Evolutionary conservation across 2,113 vertebrate genomes (phyloP).

Genomic region (Ahaetulla prasina): DNA sequence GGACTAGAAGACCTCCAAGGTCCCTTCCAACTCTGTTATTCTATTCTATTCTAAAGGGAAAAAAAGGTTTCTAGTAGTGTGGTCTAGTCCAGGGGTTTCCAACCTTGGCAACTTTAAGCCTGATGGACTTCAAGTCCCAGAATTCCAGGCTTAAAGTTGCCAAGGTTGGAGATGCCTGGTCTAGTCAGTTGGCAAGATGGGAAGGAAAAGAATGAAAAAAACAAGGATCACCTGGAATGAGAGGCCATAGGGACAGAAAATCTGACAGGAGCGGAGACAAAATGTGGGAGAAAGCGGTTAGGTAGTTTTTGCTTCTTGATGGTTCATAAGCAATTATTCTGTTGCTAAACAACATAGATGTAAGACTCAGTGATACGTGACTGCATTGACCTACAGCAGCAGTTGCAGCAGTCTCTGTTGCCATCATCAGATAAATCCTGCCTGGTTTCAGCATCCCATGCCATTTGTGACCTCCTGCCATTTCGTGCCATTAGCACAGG

Average conservation of each 20-base stretch:
- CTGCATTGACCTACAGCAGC: neutral
- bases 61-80: too few relatives aligned
- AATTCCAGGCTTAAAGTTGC: too few relatives aligned
- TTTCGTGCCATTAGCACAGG: too few relatives aligned
- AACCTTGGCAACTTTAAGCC: too few relatives aligned
- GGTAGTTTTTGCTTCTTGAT: neutral
- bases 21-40: too few relatives aligned
- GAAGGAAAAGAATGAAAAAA: neutral
- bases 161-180: too few relatives aligned
- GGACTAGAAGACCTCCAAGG: too few relatives aligned
- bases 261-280: neutral
- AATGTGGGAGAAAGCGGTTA: neutral
- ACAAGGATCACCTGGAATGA: neutral
- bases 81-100: too few relatives aligned
- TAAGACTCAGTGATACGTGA: neutral
- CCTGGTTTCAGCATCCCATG: neutral
- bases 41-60: too few relatives aligned
- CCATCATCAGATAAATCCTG: neutral
- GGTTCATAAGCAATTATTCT: neutral
- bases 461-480: neutral
- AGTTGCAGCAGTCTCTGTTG: neutral
- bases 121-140: too few relatives aligned
- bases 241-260: neutral
- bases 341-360: neutral
- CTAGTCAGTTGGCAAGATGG: neutral